Evolutionary conservation across 2,113 vertebrate species (phyloP).

Genomic region (Phylloscopus trochilus): DNA sequence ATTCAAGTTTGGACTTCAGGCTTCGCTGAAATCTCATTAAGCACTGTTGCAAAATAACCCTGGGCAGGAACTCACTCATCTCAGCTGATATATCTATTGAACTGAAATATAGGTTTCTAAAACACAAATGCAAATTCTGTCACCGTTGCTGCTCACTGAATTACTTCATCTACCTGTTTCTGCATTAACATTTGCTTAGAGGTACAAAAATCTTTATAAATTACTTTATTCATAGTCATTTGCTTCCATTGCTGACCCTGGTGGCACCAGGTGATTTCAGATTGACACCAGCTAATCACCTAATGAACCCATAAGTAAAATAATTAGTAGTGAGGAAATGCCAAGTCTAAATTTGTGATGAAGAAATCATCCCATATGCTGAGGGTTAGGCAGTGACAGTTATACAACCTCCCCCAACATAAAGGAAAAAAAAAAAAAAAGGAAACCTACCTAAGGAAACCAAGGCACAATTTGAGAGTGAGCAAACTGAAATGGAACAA

Average conservation of each 20-base stretch:
- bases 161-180: neutral
- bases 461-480: neutral
- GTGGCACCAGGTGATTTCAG: neutral
- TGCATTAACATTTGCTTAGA: neutral
- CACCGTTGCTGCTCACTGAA: neutral
- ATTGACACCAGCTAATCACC: neutral
- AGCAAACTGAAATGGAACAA: neutral
- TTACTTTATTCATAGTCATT: neutral
- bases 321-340: neutral
- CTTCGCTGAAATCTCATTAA: neutral
- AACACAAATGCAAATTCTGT: neutral
- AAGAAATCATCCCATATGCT: neutral
- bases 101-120: neutral
- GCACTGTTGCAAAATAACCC: neutral
- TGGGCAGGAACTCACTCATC: rapidly evolving
- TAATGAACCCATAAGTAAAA: neutral
- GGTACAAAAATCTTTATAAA: neutral
- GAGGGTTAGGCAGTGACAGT: neutral
- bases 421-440: neutral
- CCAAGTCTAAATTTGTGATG: neutral
- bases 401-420: neutral
- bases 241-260: neutral
- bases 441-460: neutral
- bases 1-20: neutral
- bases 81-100: neutral